These are phyloP conservation scores for Batillaria attramentaria DNA, from an alignment of 1,140 invertebrate genomes.

Conservation along the genomic window DNA sequence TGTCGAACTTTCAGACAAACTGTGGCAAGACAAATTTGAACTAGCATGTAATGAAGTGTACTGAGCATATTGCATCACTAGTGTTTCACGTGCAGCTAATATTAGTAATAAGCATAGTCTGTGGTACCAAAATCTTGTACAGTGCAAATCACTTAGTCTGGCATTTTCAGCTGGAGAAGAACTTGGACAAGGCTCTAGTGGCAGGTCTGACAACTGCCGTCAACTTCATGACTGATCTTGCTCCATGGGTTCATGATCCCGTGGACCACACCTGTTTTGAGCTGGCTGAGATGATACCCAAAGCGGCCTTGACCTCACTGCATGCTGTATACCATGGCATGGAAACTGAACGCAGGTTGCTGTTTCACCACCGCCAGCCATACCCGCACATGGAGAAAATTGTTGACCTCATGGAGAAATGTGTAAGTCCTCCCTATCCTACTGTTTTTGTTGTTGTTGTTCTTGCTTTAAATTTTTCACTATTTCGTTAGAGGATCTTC, in stretches of 20 bases:
- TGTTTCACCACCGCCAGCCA: conserved; percentile 23
- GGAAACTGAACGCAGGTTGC: not conserved
- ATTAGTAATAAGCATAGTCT: not conserved
- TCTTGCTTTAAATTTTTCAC: too few species aligned
- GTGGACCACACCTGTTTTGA: conserved; percentile 10
- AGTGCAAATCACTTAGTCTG: too few species aligned
- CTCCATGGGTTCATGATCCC: conserved; percentile 38
- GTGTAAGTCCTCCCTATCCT: too few species aligned
- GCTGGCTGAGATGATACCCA: conserved; percentile 23
- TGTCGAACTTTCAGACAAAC: too few species aligned
- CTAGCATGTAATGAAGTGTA: too few species aligned
- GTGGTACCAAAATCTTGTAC: not conserved
- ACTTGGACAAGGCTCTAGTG: not conserved
- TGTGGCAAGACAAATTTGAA: too few species aligned
- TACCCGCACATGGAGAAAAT: conserved; percentile 34
- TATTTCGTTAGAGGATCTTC: too few species aligned
- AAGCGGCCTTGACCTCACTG: not conserved
- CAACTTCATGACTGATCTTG: not conserved
- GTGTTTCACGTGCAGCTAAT: too few species aligned
- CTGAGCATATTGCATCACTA: too few species aligned
- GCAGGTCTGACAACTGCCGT: conserved; percentile 16
- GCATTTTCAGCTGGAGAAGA: conserved; percentile 12
- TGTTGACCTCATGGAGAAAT: conserved; percentile 32
- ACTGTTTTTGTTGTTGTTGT: too few species aligned
- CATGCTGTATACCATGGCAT: conserved; percentile 16